phyloP scores from a whole-genome alignment of 1,140 invertebrate species.

The Pseudomyrmex concolor region DNA sequence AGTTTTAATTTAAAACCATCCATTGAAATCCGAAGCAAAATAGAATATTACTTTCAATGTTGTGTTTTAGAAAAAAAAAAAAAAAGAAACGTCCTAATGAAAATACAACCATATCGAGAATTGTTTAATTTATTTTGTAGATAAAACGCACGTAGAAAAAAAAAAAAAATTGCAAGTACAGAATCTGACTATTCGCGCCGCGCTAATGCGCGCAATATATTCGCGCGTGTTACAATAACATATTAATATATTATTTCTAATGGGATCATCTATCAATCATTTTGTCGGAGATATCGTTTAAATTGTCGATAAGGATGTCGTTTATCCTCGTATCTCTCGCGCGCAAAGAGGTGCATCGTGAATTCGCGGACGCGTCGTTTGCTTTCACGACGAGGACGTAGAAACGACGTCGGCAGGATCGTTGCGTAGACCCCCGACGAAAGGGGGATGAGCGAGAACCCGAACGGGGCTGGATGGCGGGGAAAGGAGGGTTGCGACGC shows the following conservation, averaged over 20 bases:
- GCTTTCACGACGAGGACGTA: conserved; percentile 29
- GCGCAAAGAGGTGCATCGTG: conserved; percentile 33
- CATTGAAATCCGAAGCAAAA: too few species aligned
- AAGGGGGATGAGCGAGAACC: neutral
- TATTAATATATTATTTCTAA: conserved; percentile 40
- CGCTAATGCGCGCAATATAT: neutral
- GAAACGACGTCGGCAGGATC: conserved; percentile 43
- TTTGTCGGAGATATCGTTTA: conserved; percentile 18
- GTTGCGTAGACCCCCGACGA: neutral
- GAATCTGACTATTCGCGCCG: neutral
- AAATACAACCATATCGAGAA: neutral
- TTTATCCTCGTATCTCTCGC: conserved; percentile 23
- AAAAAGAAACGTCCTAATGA: neutral
- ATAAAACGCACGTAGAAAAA: neutral
- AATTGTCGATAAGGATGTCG: conserved; percentile 48
- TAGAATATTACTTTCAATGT: too few species aligned
- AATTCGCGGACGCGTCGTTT: conserved; percentile 35
- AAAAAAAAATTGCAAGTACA: neutral
- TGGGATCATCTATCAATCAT: conserved; percentile 30
- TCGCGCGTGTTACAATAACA: neutral
- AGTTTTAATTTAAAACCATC: too few species aligned
- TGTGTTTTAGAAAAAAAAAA: neutral
- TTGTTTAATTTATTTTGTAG: too few species aligned
- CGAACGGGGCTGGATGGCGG: neutral
- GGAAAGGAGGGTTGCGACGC: conserved; percentile 1